A percentile compares a stretch with the other conserved stretches of the same genome.
phyloP scores from a whole-genome alignment of 2,797 vertebrate genomes.

The Sebastes iracundus region DNA sequence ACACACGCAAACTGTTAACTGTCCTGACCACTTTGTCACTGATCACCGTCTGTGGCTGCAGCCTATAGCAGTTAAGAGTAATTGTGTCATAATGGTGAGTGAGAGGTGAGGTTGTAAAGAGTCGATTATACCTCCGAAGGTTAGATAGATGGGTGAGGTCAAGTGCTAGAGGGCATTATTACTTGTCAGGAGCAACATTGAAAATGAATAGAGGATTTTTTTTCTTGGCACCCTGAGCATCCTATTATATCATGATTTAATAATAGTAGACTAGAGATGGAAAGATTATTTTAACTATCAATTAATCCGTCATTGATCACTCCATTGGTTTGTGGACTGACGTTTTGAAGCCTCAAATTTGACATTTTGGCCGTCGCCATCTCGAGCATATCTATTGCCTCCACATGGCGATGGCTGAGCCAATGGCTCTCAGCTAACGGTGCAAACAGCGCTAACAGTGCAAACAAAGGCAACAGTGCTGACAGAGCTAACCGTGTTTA shows the following conservation, averaged over 20 bases:
- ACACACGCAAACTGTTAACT: slow-evolving; percentile 38
- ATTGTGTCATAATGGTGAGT: slow-evolving; percentile 8
- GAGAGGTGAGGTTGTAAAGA: slow-evolving; percentile 14
- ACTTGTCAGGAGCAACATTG: slow-evolving; percentile 11
- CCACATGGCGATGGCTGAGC: too few species aligned
- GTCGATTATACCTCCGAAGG: slow-evolving; percentile 20
- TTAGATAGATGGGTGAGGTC: slow-evolving; percentile 8
- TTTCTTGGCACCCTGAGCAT: background rate
- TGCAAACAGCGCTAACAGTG: too few species aligned
- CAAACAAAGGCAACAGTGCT: too few species aligned
- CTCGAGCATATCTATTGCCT: too few species aligned
- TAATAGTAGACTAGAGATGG: background rate
- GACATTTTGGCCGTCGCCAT: too few species aligned
- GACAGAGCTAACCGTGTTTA: too few species aligned
- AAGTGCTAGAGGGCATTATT: slow-evolving; percentile 9
- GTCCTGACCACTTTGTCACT: slow-evolving; percentile 25
- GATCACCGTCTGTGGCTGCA: background rate
- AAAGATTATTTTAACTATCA: background rate
- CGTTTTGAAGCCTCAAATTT: too few species aligned
- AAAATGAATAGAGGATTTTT: background rate
- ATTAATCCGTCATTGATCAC: background rate
- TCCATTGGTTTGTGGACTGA: too few species aligned
- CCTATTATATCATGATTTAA: background rate
- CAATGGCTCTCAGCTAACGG: too few species aligned
- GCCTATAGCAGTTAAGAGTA: background rate